Percentiles rank a stretch among this genome's conserved stretches.
These are phyloP conservation scores for Chaetura pelagica DNA, from an alignment of 2,113 vertebrate species.

Conservation along the genomic window DNA sequence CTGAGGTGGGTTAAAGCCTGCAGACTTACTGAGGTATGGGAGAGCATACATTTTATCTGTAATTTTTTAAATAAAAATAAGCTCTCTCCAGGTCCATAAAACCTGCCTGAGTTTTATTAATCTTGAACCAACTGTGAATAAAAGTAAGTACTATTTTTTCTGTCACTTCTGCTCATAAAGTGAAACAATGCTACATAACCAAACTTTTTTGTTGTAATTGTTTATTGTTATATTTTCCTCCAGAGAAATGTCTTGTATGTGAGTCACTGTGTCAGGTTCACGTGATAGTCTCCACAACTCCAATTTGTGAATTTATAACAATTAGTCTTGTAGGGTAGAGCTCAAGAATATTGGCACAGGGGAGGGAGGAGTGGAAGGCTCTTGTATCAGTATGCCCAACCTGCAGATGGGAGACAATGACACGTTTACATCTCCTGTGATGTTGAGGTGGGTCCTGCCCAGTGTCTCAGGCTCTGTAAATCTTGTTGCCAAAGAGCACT, in stretches of 20 bases:
- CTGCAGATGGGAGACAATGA: background rate
- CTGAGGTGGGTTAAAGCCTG: background rate
- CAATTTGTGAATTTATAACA: background rate
- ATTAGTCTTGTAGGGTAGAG: background rate
- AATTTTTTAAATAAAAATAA: background rate
- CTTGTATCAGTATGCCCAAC: background rate
- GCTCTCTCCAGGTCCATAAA: background rate
- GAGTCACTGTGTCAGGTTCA: fast-evolving
- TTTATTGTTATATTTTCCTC: background rate
- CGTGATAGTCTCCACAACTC: background rate
- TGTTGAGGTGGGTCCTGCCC: background rate
- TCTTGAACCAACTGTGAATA: background rate
- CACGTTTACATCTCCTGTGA: background rate
- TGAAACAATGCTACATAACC: background rate
- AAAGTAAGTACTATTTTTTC: background rate
- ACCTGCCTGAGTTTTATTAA: background rate
- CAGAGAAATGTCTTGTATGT: background rate
- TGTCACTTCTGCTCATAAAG: background rate
- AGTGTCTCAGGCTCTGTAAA: background rate
- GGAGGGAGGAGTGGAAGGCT: background rate
- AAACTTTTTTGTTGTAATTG: background rate
- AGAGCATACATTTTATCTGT: background rate
- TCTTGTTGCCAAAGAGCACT: background rate
- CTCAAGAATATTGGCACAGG: background rate
- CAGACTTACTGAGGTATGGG: background rate